Evolutionary conservation across 2,888 invertebrate genomes (phyloP), one percentile per base, ranked within the genome.

Genomic region (Macrophya alboannulata): DNA sequence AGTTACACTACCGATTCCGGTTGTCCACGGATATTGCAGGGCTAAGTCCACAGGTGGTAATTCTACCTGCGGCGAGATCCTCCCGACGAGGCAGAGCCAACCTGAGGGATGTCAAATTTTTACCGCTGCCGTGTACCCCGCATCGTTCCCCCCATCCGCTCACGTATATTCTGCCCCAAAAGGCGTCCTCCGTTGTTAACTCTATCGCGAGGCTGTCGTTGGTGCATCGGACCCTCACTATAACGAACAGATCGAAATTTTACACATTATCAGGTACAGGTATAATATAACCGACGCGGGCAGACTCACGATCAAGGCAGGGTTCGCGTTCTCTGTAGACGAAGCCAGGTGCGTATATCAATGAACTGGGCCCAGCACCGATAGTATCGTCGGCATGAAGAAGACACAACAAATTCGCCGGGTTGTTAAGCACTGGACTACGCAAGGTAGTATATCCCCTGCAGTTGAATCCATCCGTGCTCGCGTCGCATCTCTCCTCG

Each of bases 311-410:
- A 92, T 98, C 97, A 51, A 98, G 95, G 92, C 98, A 98, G 87
- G 96, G 96, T 76, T 97, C 97, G 88, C 97, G 95, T 89, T 98
- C 96, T 91, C 96, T 97, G 92, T 98, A 98, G 62, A 95, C 95
- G 10, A 96, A 96, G 48, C 95, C 95, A 0, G 95, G 92, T 45
- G 94, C 94, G 59, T 95, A 92, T 48, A 95, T 93, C 86, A 98
- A 93, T 79, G 96, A 94, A 93, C 96, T 96, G 0, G 97, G 97
- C 85, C 98, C 97, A 77, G 96, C 95, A n/a, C 97, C 96, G 89
- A 97, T 95, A 84, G 97, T 96, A 92, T 98, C 97, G 93, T 98
- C 97, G 86, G 97, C 97, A 93, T 98, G 97, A 76, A 98, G 94
- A 87, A 96, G 95, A 90, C 97, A 98, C 86, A 94, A 89, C 68